Evolutionary conservation across 2,888 invertebrate species (phyloP).

Genomic region (Trypoxylon attenuatum): DNA sequence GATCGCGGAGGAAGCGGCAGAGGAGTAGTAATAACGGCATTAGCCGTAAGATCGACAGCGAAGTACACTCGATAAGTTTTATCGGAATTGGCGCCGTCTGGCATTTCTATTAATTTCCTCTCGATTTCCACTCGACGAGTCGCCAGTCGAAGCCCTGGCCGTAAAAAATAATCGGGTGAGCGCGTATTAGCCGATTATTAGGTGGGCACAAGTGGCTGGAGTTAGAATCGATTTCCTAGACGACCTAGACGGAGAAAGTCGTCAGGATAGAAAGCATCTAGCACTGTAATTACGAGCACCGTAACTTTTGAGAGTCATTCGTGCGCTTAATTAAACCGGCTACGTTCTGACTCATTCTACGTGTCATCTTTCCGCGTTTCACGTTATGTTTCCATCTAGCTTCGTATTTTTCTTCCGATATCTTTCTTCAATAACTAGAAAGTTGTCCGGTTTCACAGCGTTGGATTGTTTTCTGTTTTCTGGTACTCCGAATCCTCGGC

Average conservation of each 20-base stretch:
- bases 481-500: slow-evolving; percentile 17
- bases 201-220: neutral
- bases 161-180: neutral
- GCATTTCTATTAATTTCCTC: slow-evolving; percentile 61
- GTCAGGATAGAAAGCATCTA: neutral
- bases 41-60: no score
- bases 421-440: no score
- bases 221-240: neutral
- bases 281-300: neutral
- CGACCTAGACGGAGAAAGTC: neutral
- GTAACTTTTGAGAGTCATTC: neutral
- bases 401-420: slow-evolving; percentile 14
- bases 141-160: neutral
- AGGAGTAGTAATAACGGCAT: no score
- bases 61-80: slow-evolving; percentile 58
- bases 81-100: slow-evolving; percentile 67
- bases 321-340: neutral
- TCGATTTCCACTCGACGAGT: slow-evolving; percentile 45
- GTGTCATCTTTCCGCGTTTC: slow-evolving; percentile 20
- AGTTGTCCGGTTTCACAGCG: no score
- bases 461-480: neutral
- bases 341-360: slow-evolving; percentile 19
- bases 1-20: slow-evolving; percentile 8
- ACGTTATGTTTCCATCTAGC: neutral
- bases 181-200: neutral